Base-by-base conservation (phyloP, 2,113 vertebrate species). In the Oryzias javanicus region DNA sequence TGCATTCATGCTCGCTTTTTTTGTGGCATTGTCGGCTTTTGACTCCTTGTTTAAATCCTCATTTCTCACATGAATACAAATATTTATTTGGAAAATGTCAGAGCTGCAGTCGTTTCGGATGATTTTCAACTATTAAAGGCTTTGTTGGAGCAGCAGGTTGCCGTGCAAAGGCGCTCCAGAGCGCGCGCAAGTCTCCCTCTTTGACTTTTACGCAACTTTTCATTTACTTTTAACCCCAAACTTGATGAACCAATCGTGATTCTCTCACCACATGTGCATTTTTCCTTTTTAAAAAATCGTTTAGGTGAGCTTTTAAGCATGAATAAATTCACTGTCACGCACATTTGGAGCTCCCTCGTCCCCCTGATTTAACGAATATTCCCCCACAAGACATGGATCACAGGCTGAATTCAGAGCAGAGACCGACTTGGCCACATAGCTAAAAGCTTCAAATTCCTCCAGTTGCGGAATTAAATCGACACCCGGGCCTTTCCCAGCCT, bases 121-220 rank as follows among this genome's bases (percentile, higher is more conserved):
- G 90, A 91, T 91, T 94, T 93, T 91, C 91, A 91, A 84, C 89
- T 88, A 86, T 92, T 92, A 89, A 92, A 92, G 92, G 95, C 93
- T 92, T 92, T 92, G 92, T 90, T 84, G 86, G 84, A 92, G 92
- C 94, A 94, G 95, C 94, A 96, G 95, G 94, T 97, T 92, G 92
- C 88, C 90, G 90, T 93, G 87, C 91, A 86, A 90, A 92, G 91
- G 90, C 84, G 89, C 91, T 89, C 49, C 92, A 91, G 90, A 88
- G 93, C 91, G 47, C 15, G 13, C 35, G 35, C 35, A 50, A 42
- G 60, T 60, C 35, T 57, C 40, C 65, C 54, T 57, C 46, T 19
- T 58, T 48, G 47, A 64, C n/a, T 41, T 55, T 42, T 44, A 4
- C 55, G 19, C 25, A 48, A 58, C 52, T 57, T 80, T 67, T 69